phyloP scores from a whole-genome alignment of 2,888 invertebrate species.

The Orthosia gracilis region DNA sequence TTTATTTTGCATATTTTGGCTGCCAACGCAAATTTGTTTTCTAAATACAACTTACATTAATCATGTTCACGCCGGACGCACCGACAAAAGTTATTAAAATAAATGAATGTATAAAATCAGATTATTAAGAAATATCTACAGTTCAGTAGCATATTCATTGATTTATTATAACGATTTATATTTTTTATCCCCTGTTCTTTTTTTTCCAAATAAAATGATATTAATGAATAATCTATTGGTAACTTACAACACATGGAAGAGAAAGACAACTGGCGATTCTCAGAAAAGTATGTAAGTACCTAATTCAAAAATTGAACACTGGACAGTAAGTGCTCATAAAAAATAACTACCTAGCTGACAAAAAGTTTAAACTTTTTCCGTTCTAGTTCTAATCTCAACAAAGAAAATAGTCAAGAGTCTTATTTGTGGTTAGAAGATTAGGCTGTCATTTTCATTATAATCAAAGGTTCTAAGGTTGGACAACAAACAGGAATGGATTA shows the following conservation, averaged over 20 bases:
- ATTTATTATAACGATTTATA: constrained; percentile 6
- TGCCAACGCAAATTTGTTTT: neutral
- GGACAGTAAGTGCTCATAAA: neutral
- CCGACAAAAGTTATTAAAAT: constrained; percentile 22
- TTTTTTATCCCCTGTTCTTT: neutral
- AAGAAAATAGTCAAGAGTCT: neutral
- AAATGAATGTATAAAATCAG: neutral
- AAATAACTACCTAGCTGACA: neutral
- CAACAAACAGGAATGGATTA: no score
- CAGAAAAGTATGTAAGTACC: neutral
- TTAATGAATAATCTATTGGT: neutral
- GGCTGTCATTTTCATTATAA: no score
- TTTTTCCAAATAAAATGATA: neutral
- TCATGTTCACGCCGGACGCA: constrained; percentile 15
- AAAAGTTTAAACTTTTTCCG: constrained; percentile 14
- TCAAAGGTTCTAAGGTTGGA: no score
- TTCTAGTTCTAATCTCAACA: neutral
- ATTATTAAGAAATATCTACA: no score
- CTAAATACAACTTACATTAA: neutral
- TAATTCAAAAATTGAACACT: neutral
- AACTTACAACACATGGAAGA: neutral
- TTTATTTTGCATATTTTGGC: no score
- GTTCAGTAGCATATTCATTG: constrained; percentile 11
- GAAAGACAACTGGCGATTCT: neutral
- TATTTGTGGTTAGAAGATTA: constrained; percentile 1